These are phyloP conservation scores for Hyposoter didymator DNA, from an alignment of 2,888 invertebrate species.

Conservation along the genomic window DNA sequence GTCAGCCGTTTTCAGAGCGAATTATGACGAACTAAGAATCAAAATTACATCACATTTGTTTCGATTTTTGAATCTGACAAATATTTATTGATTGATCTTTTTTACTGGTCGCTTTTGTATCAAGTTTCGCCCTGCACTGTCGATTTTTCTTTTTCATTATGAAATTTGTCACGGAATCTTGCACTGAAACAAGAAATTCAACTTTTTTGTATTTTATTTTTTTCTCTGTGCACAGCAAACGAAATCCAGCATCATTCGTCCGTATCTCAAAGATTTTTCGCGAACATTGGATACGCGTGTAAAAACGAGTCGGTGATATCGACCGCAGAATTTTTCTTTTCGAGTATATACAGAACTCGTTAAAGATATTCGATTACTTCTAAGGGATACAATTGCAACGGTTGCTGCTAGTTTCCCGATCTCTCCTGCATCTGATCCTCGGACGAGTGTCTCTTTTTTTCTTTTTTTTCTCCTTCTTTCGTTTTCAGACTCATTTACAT, in stretches of 20 bases:
- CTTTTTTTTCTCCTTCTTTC: conserved; percentile 16
- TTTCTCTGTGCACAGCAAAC: not conserved
- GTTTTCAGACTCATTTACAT: conserved; percentile 57
- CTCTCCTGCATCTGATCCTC: conserved; percentile 22
- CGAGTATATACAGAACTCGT: conserved; percentile 52
- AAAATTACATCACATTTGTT: no score
- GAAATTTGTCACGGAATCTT: not conserved
- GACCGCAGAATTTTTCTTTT: conserved; percentile 75
- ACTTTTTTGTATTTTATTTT: conserved; percentile 7
- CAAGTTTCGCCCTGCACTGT: no score
- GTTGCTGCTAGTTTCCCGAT: conserved; percentile 25
- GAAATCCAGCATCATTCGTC: conserved; percentile 9
- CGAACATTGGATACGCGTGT: conserved; percentile 72
- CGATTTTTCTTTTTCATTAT: not conserved
- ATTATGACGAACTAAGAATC: not conserved
- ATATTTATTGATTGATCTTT: not conserved
- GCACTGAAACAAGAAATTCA: not conserved
- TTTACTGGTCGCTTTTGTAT: not conserved
- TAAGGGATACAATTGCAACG: conserved; percentile 73
- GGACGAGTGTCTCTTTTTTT: not conserved
- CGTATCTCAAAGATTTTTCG: conserved; percentile 60
- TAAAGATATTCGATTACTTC: conserved; percentile 74
- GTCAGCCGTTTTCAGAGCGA: not conserved
- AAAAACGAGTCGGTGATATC: conserved; percentile 60
- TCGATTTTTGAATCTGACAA: not conserved